These are phyloP conservation scores for Melanerpes formicivorus DNA, from an alignment of 2,113 vertebrate species.

Conservation along the genomic window DNA sequence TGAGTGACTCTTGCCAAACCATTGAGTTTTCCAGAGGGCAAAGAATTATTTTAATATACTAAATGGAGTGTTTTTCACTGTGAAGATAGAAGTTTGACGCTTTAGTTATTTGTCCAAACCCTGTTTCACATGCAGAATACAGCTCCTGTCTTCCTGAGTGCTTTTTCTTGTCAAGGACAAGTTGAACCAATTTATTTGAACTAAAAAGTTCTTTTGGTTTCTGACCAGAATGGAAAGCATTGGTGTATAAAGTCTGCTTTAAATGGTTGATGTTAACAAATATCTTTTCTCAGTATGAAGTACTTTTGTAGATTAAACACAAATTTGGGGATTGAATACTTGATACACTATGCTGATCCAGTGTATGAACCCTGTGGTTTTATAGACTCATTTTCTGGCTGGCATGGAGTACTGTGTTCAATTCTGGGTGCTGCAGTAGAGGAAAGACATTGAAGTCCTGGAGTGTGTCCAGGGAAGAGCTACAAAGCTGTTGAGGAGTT, in stretches of 20 bases:
- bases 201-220: conserved; percentile 6
- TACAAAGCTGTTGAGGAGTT: too few relatives aligned
- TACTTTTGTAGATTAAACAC: not conserved
- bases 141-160: not conserved
- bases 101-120: not conserved
- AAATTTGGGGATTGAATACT: not conserved
- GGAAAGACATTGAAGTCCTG: too few relatives aligned
- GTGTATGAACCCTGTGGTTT: not conserved
- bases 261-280: not conserved
- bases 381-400: not conserved
- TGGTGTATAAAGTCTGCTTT: not conserved
- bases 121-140: conserved; percentile 8
- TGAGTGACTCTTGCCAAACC: not conserved
- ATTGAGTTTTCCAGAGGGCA: not conserved
- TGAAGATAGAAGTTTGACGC: not conserved
- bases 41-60: not conserved
- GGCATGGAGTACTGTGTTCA: not conserved
- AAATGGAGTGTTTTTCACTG: not conserved
- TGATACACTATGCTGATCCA: not conserved
- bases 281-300: not conserved
- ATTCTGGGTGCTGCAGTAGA: too few relatives aligned
- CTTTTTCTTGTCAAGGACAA: conserved; percentile 10
- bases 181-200: not conserved
- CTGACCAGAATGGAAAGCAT: not conserved
- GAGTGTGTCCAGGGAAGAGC: too few relatives aligned